Evolutionary conservation across 2,888 invertebrate species (phyloP), one percentile per base, ranked within the genome.

Genomic region (Drosophila subsilvestris): DNA sequence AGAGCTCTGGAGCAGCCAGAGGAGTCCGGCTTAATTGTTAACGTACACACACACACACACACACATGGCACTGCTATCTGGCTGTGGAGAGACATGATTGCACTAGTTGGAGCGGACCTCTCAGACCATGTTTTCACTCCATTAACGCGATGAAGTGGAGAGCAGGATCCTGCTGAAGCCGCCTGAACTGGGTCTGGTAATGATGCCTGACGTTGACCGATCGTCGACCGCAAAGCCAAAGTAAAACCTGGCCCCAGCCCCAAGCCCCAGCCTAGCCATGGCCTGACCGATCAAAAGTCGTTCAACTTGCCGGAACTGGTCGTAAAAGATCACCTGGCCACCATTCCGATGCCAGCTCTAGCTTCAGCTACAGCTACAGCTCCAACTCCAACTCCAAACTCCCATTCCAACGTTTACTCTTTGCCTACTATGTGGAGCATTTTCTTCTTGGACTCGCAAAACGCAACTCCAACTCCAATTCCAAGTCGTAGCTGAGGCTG

Each of bases 131-230:
- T 88, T 83, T 83, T 83, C 83, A 86, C 88, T 86, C 83, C 83
- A 83, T 83, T 83, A 83, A 86, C 86, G 88, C 79, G 82, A 72
- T 63, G 27, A 29, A 56, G 37, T 79, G 68, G 68, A 44, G 50
- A 80, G 83, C 80, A 80, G 80, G 80, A 83, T 83, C 80, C 83
- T 67, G 37, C 29, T 29, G 29, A 22, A 20, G 45, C 27, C 27
- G 37, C 69, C 66, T 66, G 61, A 63, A 80, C 75, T 76, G 79
- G 76, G 66, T 66, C 51, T 70, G 49, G 49, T 87, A 87, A 87
- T 87, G 89, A 89, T 77, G 82, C 87, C 80, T 89, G 89, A 88
- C 88, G 89, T 89, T 89, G 89, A 89, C 87, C 89, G 87, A 88
- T 89, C 89, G 89, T 88, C 89, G 89, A 86, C 85, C 85, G 87